Percentiles rank a stretch among this genome's conserved stretches.
These are phyloP conservation scores for Pluvialis apricaria DNA, from an alignment of 2,113 vertebrate species.

Conservation along the genomic window DNA sequence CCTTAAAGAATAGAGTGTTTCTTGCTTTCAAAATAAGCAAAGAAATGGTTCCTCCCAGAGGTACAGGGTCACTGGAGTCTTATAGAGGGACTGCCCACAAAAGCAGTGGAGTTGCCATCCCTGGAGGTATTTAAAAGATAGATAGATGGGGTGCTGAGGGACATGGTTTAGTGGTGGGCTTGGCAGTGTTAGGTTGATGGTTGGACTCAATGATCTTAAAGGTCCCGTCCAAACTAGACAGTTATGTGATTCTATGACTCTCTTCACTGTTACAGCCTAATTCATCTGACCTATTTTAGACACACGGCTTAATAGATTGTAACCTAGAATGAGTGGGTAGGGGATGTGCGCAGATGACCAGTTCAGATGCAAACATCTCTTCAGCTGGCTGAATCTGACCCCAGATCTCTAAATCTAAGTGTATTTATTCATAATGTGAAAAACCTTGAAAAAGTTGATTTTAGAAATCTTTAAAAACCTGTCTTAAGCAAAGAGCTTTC, in stretches of 20 bases:
- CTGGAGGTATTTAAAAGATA: no score
- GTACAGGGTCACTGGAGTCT: rapidly evolving
- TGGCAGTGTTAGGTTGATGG: no score
- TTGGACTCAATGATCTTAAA: no score
- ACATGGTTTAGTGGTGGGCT: no score
- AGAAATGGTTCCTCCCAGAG: not conserved
- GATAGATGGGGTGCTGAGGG: no score
- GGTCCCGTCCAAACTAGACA: no score
- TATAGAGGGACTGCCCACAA: no score
- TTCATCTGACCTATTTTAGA: not conserved
- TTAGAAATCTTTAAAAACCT: not conserved
- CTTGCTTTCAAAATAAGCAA: not conserved
- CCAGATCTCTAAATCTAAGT: not conserved
- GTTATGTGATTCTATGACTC: no score
- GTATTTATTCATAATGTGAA: not conserved
- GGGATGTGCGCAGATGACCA: rapidly evolving
- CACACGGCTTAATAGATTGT: not conserved
- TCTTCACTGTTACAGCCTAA: not conserved
- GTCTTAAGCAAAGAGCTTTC: not conserved
- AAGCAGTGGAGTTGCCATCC: no score
- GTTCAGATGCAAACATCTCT: not conserved
- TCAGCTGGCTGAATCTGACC: not conserved
- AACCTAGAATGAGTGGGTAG: not conserved
- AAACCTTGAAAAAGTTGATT: not conserved
- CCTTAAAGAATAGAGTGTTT: rapidly evolving